Evolutionary conservation across 2,797 vertebrate genomes (phyloP).

Genomic region (Chromobotia macracanthus): DNA sequence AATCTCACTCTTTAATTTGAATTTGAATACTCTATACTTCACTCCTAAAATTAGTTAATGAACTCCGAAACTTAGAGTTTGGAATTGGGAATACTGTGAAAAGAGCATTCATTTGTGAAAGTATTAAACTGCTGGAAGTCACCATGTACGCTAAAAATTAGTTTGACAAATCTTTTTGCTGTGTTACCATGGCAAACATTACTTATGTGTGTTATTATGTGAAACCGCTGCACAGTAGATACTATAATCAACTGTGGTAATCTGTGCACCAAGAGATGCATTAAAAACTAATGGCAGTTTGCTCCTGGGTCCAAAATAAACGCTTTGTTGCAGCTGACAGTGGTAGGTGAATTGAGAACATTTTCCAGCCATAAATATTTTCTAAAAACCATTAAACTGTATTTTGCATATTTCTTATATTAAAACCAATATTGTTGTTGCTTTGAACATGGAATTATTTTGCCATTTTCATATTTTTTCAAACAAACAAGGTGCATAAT

Average conservation of each 20-base stretch:
- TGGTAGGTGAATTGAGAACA: neutral
- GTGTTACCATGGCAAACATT: slow-evolving; percentile 5
- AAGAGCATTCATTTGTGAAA: slow-evolving; percentile 15
- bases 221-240: neutral
- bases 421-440: neutral
- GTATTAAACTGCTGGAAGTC: slow-evolving; percentile 10
- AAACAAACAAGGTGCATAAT: neutral
- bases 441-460: neutral
- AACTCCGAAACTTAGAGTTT: slow-evolving; percentile 47
- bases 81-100: slow-evolving; percentile 15
- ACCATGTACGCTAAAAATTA: neutral
- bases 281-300: neutral
- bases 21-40: slow-evolving; percentile 49
- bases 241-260: slow-evolving; percentile 9
- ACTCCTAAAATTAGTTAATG: slow-evolving; percentile 47
- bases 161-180: slow-evolving; percentile 14
- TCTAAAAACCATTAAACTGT: neutral
- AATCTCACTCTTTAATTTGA: slow-evolving; percentile 51
- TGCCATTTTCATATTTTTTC: neutral
- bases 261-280: neutral
- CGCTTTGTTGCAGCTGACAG: neutral
- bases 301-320: neutral
- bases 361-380: neutral
- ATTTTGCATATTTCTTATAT: neutral
- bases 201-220: neutral